Evolutionary conservation across 2,113 vertebrate genomes (phyloP), one percentile per base, ranked within the genome.

Genomic region (Gambusia affinis): DNA sequence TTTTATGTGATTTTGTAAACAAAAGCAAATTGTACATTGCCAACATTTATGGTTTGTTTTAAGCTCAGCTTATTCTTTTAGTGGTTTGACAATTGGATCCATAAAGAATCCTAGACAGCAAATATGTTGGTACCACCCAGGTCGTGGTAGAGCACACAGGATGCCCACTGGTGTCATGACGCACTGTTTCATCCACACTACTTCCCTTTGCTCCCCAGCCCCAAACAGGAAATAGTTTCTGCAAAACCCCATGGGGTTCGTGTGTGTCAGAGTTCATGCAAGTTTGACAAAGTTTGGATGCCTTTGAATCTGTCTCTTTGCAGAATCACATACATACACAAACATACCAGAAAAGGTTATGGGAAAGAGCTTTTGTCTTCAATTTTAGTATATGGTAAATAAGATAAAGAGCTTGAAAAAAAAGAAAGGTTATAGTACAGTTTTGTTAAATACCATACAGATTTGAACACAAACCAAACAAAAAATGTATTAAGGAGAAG

Each of bases 161-260:
- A 87, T 85, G 88, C 75, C 82, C 79, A 73, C 79, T 64, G 33
- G 70, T 64, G 70, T 39, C 54, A 70, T 82, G 81, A 86, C 68
- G 7, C 88, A 78, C 85, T 75, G 72, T 71, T 85, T 82, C 78
- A 82, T 81, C 75, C 71, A 72, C 74, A 81, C 72, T 63, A 82
- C 84, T 89, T 88, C 85, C 80, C 80, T 72, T 84, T n/a, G 66
- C 80, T 82, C 75, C 29, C 65, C 39, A 57, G 81, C 64, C 68
- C 73, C 78, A 92, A 91, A 91, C 83, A 91, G 87, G 86, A 93
- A 93, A 89, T 88, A 85, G 81, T 72, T 85, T 75, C 57, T 17
- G 63, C 66, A 83, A 30, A 78, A 75, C 72, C 83, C 82, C 87
- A 78, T 22, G 5, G 64, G 80, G 83, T 35, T 35, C 5, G 1